Evolutionary conservation across 2,888 invertebrate species (phyloP).

Genomic region (Caenorhabditis macrosperma): DNA sequence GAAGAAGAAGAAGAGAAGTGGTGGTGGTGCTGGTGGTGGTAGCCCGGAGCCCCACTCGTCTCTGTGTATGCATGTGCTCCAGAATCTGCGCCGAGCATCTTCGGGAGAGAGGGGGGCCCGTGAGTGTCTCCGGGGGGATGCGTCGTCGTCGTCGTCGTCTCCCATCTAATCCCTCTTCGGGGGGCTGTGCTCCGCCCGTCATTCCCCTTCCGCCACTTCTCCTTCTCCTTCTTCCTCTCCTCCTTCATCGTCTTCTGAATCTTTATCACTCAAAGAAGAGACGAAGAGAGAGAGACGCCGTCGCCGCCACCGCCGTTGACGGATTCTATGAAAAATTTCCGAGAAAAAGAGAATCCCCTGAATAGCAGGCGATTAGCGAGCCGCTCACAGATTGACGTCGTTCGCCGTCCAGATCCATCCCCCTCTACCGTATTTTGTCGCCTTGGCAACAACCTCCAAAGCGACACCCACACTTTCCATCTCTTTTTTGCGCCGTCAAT

Average conservation of each 20-base stretch:
- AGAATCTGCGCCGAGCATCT: slow-evolving; percentile 53
- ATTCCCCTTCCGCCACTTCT: neutral
- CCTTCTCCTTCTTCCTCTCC: slow-evolving; percentile 12
- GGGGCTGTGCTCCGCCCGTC: neutral
- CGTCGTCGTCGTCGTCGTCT: slow-evolving; percentile 20
- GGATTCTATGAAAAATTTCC: slow-evolving; percentile 29
- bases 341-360: slow-evolving; percentile 43
- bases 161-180: slow-evolving; percentile 46
- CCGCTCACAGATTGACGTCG: slow-evolving; percentile 36
- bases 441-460: too few species aligned
- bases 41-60: slow-evolving; percentile 10
- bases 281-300: neutral
- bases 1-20: slow-evolving; percentile 14
- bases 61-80: slow-evolving; percentile 45
- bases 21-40: slow-evolving; percentile 17
- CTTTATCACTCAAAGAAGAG: neutral
- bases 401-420: slow-evolving; percentile 28
- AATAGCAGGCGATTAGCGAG: slow-evolving; percentile 49
- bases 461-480: neutral
- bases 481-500: neutral
- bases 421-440: too few species aligned
- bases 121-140: slow-evolving; percentile 56
- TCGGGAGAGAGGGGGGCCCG: slow-evolving; percentile 17
- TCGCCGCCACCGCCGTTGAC: neutral
- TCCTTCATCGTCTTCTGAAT: slow-evolving; percentile 35